Conservation (phyloP, 2,888 invertebrate species). For the Autographa gamma region DNA sequence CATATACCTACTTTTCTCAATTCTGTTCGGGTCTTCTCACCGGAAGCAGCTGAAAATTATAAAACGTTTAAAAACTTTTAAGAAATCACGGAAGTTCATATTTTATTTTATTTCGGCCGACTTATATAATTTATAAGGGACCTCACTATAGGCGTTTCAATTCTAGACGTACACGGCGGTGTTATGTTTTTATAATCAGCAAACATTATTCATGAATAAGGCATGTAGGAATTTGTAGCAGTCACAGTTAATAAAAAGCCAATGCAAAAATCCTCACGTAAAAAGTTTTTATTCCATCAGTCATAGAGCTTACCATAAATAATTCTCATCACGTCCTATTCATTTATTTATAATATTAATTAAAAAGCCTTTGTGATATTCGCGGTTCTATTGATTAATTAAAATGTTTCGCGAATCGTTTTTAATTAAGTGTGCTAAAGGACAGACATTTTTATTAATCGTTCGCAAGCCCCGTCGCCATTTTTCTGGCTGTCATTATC, state of each 20-base stretch:
- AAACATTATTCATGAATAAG: background rate
- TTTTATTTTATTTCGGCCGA: too few species aligned
- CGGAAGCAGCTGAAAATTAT: too few species aligned
- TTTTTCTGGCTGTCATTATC: constrained; percentile 47
- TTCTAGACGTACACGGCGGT: background rate
- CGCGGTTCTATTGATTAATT: constrained; percentile 53
- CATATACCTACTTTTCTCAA: too few species aligned
- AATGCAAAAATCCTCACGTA: background rate
- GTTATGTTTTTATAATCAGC: background rate
- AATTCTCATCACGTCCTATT: constrained; percentile 37
- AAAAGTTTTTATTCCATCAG: constrained; percentile 11
- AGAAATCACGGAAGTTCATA: too few species aligned
- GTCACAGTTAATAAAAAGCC: too few species aligned
- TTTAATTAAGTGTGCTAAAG: constrained; percentile 46
- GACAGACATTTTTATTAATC: constrained; percentile 50
- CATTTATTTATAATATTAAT: constrained; percentile 46
- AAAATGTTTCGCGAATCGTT: constrained; percentile 52
- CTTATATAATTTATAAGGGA: too few species aligned
- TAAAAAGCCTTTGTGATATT: constrained; percentile 18
- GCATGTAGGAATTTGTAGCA: background rate
- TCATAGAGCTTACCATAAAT: constrained; percentile 22
- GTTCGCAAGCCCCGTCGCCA: constrained; percentile 34
- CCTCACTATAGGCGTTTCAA: too few species aligned
- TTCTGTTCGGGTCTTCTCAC: too few species aligned
- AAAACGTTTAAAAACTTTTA: too few species aligned